Conservation (phyloP, 2,113 vertebrate species). For the Gobiocypris rarus region DNA sequence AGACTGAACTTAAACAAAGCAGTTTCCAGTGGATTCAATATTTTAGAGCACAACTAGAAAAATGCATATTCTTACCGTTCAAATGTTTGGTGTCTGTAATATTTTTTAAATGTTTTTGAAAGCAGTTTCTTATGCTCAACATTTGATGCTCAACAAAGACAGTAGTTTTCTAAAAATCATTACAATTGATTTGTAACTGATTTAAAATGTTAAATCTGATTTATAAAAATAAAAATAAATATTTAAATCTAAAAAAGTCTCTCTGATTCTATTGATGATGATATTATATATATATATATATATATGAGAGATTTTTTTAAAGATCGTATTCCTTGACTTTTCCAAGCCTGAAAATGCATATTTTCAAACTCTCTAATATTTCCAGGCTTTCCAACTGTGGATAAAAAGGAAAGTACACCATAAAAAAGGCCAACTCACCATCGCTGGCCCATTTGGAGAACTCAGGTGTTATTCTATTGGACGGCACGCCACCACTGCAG, state of each 20-base stretch:
- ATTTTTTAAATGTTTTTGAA: neutral
- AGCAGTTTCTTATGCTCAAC: neutral
- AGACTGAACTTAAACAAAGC: no score
- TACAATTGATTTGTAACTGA: neutral
- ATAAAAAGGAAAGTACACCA: no score
- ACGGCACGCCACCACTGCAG: conserved; percentile 91
- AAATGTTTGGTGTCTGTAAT: neutral
- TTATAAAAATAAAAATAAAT: no score
- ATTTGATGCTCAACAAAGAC: neutral
- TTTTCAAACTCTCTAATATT: no score
- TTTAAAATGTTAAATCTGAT: neutral
- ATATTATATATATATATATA: no score
- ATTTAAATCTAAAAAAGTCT: no score
- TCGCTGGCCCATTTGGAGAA: conserved; percentile 98
- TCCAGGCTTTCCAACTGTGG: neutral
- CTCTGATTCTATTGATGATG: no score
- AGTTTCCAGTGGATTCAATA: neutral
- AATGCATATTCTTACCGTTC: neutral
- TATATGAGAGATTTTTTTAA: no score
- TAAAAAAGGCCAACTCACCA: conserved; percentile 77
- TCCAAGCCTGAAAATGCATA: no score
- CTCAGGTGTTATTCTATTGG: conserved; percentile 95
- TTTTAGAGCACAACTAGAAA: neutral
- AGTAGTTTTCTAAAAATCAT: neutral
- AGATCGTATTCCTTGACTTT: no score